Conservation (phyloP, 2,113 vertebrate genomes). For the Phocoena phocoena region DNA sequence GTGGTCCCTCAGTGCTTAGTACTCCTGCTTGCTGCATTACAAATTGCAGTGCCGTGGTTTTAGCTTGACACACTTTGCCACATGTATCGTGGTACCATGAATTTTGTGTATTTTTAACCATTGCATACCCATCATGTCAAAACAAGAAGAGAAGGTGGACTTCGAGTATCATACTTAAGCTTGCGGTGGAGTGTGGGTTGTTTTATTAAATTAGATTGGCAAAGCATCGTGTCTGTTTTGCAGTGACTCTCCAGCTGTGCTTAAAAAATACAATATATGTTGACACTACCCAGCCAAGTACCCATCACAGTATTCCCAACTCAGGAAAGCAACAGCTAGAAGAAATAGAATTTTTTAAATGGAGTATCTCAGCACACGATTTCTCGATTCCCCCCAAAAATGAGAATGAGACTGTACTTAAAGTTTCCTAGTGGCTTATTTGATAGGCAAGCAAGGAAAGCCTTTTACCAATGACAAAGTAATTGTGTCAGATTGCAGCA, state of each 20-base stretch:
- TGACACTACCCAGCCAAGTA: not conserved
- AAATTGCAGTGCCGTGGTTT: not conserved
- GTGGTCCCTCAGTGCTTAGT: not conserved
- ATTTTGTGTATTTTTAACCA: not conserved
- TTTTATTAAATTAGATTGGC: not conserved
- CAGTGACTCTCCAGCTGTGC: not conserved
- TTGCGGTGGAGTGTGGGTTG: not conserved
- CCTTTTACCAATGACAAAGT: not conserved
- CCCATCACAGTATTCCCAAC: not conserved
- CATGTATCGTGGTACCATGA: not conserved
- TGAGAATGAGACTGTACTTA: not conserved
- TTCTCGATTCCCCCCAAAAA: not conserved
- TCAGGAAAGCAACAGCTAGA: not conserved
- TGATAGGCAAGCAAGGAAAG: not conserved
- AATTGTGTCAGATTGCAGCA: not conserved
- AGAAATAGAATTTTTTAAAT: not conserved
- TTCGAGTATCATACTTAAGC: no score
- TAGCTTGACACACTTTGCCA: rapidly evolving
- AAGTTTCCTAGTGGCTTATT: not conserved
- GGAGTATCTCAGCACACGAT: not conserved
- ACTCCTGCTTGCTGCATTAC: not conserved
- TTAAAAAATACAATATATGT: not conserved
- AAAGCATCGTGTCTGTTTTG: not conserved
- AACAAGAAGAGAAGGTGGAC: not conserved
- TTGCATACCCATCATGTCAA: not conserved